Evolutionary conservation across 1,140 invertebrate genomes (phyloP).

Genomic region (Halictus rubicundus): DNA sequence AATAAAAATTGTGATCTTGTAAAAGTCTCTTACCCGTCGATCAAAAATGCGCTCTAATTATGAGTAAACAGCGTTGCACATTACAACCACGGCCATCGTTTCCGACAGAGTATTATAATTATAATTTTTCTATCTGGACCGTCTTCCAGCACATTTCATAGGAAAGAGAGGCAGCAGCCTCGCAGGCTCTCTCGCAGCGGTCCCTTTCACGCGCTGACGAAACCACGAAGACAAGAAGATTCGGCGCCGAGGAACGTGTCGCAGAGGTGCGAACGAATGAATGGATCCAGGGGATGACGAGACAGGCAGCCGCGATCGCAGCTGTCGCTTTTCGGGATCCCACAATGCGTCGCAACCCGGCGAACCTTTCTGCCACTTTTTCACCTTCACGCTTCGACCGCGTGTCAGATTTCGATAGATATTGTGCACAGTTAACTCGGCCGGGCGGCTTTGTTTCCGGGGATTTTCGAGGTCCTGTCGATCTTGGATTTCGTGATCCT

Average conservation of each 20-base stretch:
- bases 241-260: background rate
- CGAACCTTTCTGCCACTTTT: slow-evolving; percentile 24
- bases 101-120: too few relatives aligned
- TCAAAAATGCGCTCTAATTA: too few relatives aligned
- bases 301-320: slow-evolving; percentile 27
- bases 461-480: slow-evolving; percentile 18
- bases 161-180: too few relatives aligned
- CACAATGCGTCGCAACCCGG: slow-evolving; percentile 15
- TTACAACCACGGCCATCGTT: too few relatives aligned
- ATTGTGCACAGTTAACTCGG: slow-evolving; percentile 24
- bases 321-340: slow-evolving; percentile 28
- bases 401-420: slow-evolving; percentile 44
- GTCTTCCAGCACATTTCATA: background rate
- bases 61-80: too few relatives aligned
- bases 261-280: slow-evolving; percentile 34
- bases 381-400: slow-evolving; percentile 16
- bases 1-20: too few relatives aligned
- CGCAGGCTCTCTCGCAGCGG: background rate
- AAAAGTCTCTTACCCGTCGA: too few relatives aligned
- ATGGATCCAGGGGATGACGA: background rate
- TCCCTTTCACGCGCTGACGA: background rate
- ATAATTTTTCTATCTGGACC: background rate
- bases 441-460: slow-evolving; percentile 37
- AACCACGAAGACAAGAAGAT: slow-evolving; percentile 2
- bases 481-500: slow-evolving; percentile 14